Base-by-base conservation (phyloP, 2,888 invertebrate genomes). In the Zygothrica quintamaculata region DNA sequence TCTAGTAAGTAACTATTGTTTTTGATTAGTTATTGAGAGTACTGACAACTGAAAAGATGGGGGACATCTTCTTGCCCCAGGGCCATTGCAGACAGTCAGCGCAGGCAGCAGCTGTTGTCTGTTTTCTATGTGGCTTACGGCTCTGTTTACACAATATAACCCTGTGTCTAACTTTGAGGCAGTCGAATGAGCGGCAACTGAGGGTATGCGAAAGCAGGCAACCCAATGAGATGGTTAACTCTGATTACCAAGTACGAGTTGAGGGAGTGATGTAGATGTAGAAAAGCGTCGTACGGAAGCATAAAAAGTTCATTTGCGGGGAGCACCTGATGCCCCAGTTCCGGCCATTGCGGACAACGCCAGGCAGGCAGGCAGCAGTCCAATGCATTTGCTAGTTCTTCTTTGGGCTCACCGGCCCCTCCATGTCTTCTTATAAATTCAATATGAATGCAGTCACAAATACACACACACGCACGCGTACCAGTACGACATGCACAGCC, bases 131-230 rank as follows among this genome's bases (percentile, higher is more conserved):
- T n/a, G 62, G 65, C 66, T 46, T 67, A 74, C 67, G 75, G 66
- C 65, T 40, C 57, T 85, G 74, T 70, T 85, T 82, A 80, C 85
- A 61, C 84, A 80, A 80, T 74, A 85, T 80, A 80, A 82, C 85
- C n/a, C n/a, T 82, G 80, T 82, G 80, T 29, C 47, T 67, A 70
- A 79, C 18, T 56, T 76, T 65, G 29, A 52, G 65, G 44, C 77
- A 64, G 57, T 65, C 55, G n/a, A n/a, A n/a, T n/a, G n/a, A n/a
- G n/a, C n/a, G n/a, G n/a, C n/a, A n/a, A n/a, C n/a, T 53, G 42
- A 65, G 65, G 31, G 73, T 26, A 39, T 51, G 40, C 33, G 25
- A 50, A 43, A 55, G 22, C 13, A 25, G 34, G 11, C 36, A 16
- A 18, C 16, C n/a, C 34, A 16, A 7, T 26, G 39, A 42, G 22